phyloP scores from a whole-genome alignment of 2,113 vertebrate genomes.

The Nesospiza acunhae region DNA sequence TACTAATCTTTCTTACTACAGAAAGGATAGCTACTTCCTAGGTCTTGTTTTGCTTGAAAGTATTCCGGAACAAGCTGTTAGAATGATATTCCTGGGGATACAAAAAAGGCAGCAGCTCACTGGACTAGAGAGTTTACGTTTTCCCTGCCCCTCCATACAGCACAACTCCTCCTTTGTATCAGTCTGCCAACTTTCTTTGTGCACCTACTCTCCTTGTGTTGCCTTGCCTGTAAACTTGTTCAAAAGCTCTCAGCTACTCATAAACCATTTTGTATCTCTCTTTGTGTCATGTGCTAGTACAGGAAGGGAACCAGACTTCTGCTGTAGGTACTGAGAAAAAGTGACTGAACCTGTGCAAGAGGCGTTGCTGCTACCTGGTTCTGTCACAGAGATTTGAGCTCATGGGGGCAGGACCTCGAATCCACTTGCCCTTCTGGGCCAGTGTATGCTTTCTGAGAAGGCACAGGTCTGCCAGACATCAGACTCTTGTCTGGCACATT shows the following conservation, averaged over 20 bases:
- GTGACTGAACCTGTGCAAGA: background rate
- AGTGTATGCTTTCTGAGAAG: background rate
- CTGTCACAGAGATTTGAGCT: background rate
- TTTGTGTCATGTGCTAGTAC: background rate
- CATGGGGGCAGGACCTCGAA: background rate
- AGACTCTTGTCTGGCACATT: background rate
- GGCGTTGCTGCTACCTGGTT: background rate
- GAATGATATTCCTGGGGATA: background rate
- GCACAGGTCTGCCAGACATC: background rate
- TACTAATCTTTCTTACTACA: background rate
- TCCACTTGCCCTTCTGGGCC: background rate
- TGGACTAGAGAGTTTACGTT: background rate
- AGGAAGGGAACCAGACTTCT: background rate
- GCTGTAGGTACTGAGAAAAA: background rate
- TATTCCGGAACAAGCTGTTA: background rate
- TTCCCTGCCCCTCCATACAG: background rate
- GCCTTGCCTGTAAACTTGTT: background rate
- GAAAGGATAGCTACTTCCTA: background rate
- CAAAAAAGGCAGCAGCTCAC: background rate
- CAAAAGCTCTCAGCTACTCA: background rate
- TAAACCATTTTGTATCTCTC: background rate
- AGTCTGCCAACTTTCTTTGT: background rate
- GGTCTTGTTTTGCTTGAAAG: background rate
- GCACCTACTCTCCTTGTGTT: background rate
- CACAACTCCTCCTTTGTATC: background rate